phyloP scores from a whole-genome alignment of 2,113 vertebrate species.

The Merops nubicus region DNA sequence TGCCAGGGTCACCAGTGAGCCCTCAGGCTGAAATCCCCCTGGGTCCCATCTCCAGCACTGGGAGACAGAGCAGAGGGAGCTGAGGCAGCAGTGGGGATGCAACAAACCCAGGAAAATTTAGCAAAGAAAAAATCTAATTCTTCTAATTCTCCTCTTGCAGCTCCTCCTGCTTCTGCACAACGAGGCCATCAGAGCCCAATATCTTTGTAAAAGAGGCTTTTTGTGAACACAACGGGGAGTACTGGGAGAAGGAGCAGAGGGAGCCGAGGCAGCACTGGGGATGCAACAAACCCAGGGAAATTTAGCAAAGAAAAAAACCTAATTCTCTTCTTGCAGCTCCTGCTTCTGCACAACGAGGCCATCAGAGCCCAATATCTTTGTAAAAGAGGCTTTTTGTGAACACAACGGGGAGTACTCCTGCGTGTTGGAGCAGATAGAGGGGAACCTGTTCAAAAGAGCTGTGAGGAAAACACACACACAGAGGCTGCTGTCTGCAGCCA shows the following conservation, averaged over 20 bases:
- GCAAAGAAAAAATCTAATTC: background rate
- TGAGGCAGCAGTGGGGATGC: background rate
- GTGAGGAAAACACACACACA: background rate
- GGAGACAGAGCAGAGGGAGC: background rate
- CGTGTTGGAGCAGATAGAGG: background rate
- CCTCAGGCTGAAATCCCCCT: background rate
- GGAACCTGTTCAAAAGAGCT: background rate
- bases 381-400: background rate
- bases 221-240: background rate
- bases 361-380: accelerated
- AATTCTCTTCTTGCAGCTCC: background rate
- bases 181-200: accelerated
- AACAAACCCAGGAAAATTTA: background rate
- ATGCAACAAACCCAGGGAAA: background rate
- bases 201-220: background rate
- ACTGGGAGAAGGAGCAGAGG: background rate
- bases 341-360: accelerated
- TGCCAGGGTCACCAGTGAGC: background rate
- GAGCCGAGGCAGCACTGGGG: background rate
- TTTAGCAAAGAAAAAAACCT: background rate
- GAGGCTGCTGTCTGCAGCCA: background rate
- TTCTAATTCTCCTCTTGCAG: background rate
- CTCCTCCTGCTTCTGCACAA: accelerated
- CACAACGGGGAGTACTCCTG: background rate
- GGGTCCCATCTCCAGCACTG: background rate